These are phyloP conservation scores for Hoplostethus mediterraneus DNA, from an alignment of 2,797 vertebrate genomes.

Conservation along the genomic window DNA sequence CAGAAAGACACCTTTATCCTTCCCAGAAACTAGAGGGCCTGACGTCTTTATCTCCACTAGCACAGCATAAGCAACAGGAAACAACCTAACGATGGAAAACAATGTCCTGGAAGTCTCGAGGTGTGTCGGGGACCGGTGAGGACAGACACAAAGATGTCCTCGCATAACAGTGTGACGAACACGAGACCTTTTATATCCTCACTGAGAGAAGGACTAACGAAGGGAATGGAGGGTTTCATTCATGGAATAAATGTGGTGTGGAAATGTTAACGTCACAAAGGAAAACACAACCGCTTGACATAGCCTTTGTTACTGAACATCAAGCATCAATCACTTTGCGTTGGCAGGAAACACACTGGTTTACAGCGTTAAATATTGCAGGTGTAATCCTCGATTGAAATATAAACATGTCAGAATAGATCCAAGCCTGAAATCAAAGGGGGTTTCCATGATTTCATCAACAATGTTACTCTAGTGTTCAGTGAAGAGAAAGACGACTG, in stretches of 20 bases:
- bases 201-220: constrained; percentile 13
- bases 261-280: constrained; percentile 5
- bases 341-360: constrained; percentile 1
- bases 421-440: constrained; percentile 73
- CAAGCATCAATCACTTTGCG: background rate
- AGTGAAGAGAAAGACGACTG: constrained; percentile 70
- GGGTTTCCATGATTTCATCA: constrained; percentile 68
- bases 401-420: constrained; percentile 62
- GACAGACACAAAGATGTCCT: constrained; percentile 33
- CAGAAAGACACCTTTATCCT: constrained; percentile 79
- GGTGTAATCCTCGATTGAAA: constrained; percentile 35
- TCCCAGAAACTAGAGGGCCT: constrained; percentile 74
- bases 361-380: constrained; percentile 34
- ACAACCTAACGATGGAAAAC: constrained; percentile 74
- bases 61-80: constrained; percentile 76
- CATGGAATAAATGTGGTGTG: constrained; percentile 13
- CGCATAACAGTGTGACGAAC: constrained; percentile 9
- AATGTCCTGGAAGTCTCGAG: constrained; percentile 78
- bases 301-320: background rate
- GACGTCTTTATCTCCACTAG: constrained; percentile 74
- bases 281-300: background rate
- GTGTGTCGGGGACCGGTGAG: constrained; percentile 70
- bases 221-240: constrained; percentile 14
- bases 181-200: constrained; percentile 15
- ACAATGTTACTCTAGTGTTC: constrained; percentile 73